Percentiles rank a stretch among this genome's conserved stretches.
Evolutionary conservation across 2,113 vertebrate species (phyloP).

Genomic region (Paratilapia polleni): DNA sequence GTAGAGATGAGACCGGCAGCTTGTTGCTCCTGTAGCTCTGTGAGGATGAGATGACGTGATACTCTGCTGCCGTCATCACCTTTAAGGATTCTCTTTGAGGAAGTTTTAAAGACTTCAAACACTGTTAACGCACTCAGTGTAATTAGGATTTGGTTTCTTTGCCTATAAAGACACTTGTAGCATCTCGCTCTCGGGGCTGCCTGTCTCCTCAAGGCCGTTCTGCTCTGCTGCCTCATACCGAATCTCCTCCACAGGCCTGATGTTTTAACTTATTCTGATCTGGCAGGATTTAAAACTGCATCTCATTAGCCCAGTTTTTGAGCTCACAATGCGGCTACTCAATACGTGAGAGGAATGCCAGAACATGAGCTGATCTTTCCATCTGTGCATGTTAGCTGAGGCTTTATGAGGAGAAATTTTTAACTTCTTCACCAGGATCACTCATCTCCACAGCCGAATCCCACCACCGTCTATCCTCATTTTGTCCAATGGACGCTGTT

Average conservation of each 20-base stretch:
- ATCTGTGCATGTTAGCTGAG: rapidly evolving
- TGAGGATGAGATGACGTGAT: not conserved
- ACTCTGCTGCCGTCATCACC: not conserved
- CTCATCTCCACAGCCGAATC: not conserved
- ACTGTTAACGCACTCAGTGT: not conserved
- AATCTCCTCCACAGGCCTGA: not conserved
- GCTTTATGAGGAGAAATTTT: not conserved
- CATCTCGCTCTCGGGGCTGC: not conserved
- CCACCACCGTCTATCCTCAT: too few relatives aligned
- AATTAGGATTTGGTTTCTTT: not conserved
- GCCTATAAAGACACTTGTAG: not conserved
- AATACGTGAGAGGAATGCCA: not conserved
- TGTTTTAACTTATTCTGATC: not conserved
- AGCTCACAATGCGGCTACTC: not conserved
- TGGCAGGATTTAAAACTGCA: conserved; percentile 21
- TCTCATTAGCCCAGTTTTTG: conserved; percentile 20
- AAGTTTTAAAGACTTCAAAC: not conserved
- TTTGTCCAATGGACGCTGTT: not conserved
- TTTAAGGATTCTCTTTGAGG: conserved; percentile 1
- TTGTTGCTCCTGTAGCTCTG: not conserved
- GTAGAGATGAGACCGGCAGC: not conserved
- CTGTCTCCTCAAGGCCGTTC: rapidly evolving
- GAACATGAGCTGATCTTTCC: not conserved
- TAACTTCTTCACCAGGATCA: rapidly evolving
- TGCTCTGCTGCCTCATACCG: not conserved